Base-by-base conservation (phyloP, 1,140 invertebrate species). In the Cydia splendana region DNA sequence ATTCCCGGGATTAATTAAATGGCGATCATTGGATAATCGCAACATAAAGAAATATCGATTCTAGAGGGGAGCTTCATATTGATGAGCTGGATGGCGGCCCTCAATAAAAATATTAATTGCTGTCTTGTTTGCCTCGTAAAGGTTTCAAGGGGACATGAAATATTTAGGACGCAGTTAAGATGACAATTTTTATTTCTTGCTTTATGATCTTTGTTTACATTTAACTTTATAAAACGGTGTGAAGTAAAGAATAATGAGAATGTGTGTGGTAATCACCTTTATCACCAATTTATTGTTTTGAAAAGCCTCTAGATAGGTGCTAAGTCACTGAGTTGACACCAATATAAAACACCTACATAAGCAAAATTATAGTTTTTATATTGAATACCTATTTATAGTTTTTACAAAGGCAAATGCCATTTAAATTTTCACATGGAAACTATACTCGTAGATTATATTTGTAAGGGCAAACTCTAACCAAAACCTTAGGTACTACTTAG, bases 71-170 rank as follows among this genome's bases (percentile, higher is more conserved):
- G 76, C 83, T 89, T 85, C 82, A 89, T 88, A 87, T 90, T 91
- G 80, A 91, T 90, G 85, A 88, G 80, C 77, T 73, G 75, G 76
- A 80, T 65, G 80, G 77, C 81, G 81, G 77, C 73, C 77, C 76
- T 79, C 81, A 81, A 89, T 90, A 90, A 91, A 91, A 89, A 85
- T 87, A 87, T 90, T 91, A 89, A 90, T 89, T 90, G 84, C 85
- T 82, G 80, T 75, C 81, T 83, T 88, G 83, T 87, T 83, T 82
- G 81, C 78, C 82, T 88, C 87, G 81, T 89, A 86, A 91, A 89
- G 76, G 79, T 84, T 81, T 84, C 77, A 81, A 79, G 76, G 18
- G 80, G 76, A 84, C 82, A 82, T 84, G 80, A 82, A 83, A 81
- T 80, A 80, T 84, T 83, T 81, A 83, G 53, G 48, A 73, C 73